Percentiles rank a stretch among this genome's conserved stretches.
These are phyloP conservation scores for Elysia chlorotica DNA, from an alignment of 1,140 invertebrate species.

Conservation along the genomic window DNA sequence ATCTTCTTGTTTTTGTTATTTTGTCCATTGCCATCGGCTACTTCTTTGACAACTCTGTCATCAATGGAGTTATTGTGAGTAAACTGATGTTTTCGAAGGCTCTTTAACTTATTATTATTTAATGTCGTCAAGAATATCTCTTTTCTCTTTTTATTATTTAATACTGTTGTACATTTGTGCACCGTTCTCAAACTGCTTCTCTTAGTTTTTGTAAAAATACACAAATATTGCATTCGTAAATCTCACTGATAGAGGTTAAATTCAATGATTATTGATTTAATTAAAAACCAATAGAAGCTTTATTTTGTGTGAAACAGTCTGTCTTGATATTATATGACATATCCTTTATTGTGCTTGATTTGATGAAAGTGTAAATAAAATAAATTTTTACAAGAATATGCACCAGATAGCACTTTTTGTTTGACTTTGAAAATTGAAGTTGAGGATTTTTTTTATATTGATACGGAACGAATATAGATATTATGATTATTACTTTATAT, in stretches of 20 bases:
- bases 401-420: too few relatives aligned
- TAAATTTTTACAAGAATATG: too few relatives aligned
- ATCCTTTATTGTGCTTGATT: too few relatives aligned
- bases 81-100: too few relatives aligned
- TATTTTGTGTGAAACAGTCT: too few relatives aligned
- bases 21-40: slow-evolving; percentile 45
- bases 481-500: neutral
- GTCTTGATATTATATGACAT: too few relatives aligned
- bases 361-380: too few relatives aligned
- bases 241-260: neutral
- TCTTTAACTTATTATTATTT: slow-evolving; percentile 2
- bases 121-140: neutral
- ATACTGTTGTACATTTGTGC: neutral
- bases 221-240: neutral
- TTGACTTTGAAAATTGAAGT: too few relatives aligned
- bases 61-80: slow-evolving; percentile 40
- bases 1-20: slow-evolving; percentile 53
- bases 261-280: too few relatives aligned
- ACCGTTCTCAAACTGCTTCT: neutral
- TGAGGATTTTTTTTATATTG: too few relatives aligned
- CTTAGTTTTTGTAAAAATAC: neutral
- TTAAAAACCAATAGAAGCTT: too few relatives aligned
- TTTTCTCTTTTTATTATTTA: neutral
- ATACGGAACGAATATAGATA: neutral
- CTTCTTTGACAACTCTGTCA: slow-evolving; percentile 38